These are phyloP conservation scores for Phaethornis superciliosus DNA, from an alignment of 2,113 vertebrate species.

Conservation along the genomic window DNA sequence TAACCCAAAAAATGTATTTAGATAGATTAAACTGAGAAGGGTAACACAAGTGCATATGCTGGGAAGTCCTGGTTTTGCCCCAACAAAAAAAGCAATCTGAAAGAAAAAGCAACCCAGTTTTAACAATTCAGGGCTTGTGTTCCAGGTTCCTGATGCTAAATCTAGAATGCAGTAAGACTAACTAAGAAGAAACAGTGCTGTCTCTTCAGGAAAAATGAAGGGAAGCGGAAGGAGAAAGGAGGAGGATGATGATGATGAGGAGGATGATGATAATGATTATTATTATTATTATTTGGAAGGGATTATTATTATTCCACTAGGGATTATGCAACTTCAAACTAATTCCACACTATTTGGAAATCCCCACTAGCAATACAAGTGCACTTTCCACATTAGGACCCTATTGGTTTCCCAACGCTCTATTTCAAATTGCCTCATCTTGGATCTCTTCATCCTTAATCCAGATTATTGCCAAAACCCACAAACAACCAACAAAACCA, in stretches of 20 bases:
- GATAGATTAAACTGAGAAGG: background rate
- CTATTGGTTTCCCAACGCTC: background rate
- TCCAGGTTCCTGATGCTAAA: background rate
- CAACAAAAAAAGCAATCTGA: too few relatives aligned
- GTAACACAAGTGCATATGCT: accelerated
- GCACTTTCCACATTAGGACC: background rate
- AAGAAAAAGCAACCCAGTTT: background rate
- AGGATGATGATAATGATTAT: too few relatives aligned
- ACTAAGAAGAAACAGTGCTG: background rate
- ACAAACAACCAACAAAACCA: background rate
- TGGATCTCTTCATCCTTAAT: background rate
- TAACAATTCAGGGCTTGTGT: background rate
- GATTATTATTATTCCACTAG: too few relatives aligned
- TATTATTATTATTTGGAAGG: too few relatives aligned
- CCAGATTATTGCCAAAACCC: background rate
- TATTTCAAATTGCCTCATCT: background rate
- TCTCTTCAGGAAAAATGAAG: background rate
- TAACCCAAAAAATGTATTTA: background rate
- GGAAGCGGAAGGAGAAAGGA: too few relatives aligned
- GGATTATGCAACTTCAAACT: background rate
- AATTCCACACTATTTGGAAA: background rate
- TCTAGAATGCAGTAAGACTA: background rate
- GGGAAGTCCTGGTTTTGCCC: background rate
- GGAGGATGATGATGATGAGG: too few relatives aligned
- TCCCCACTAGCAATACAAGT: background rate